Evolutionary conservation across 37 sponge, comb jelly and placozoan species (phyloP).

Genomic region (Hexactinellida sp.): DNA sequence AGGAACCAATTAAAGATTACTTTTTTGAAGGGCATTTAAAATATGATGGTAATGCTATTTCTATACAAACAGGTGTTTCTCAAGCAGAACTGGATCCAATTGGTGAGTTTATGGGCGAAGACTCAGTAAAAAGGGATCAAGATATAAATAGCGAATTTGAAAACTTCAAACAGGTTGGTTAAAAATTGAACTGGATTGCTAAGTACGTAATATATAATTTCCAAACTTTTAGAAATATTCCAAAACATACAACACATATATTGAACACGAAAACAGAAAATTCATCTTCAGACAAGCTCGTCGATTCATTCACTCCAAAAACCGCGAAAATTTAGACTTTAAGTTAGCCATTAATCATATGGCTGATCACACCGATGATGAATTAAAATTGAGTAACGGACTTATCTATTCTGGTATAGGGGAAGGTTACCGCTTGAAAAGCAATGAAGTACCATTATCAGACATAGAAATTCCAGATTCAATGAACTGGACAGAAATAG

Average conservation of each 20-base stretch:
- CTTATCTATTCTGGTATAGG: conserved; percentile 33
- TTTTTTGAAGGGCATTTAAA: not conserved
- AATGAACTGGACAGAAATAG: conserved; percentile 19
- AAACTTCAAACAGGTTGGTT: not conserved
- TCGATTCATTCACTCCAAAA: conserved; percentile 62
- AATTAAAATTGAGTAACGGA: conserved; percentile 48
- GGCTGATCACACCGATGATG: conserved; percentile 50
- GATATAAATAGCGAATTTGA: not conserved
- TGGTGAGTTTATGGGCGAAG: not conserved
- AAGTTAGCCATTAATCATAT: conserved; percentile 71
- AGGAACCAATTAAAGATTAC: not conserved
- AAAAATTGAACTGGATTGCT: no score
- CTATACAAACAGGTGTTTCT: not conserved
- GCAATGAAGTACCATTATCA: not conserved
- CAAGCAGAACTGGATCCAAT: not conserved
- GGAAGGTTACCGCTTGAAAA: not conserved
- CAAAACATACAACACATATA: not conserved
- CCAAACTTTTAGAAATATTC: not conserved
- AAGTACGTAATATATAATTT: no score
- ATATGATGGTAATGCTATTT: not conserved
- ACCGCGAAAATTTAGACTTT: conserved; percentile 42
- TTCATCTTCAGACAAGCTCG: not conserved
- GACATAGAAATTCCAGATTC: not conserved
- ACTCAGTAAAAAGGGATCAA: not conserved
- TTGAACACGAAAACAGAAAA: not conserved